Evolutionary conservation across 2,113 vertebrate species (phyloP).

Genomic region (Psophia crepitans): DNA sequence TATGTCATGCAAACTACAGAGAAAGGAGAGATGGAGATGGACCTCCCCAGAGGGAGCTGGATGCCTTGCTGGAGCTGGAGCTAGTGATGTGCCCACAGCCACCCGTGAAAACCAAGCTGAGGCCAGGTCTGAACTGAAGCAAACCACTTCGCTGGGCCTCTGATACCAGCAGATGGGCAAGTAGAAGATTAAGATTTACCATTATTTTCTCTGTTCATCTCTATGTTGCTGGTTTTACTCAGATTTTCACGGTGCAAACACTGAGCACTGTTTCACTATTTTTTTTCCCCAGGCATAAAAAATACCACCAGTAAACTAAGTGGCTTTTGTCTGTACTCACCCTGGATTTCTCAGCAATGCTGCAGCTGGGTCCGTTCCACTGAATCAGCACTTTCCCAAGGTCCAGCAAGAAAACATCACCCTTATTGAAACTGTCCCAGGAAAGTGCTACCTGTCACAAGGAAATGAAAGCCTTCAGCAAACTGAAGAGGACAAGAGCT

Average conservation of each 20-base stretch:
- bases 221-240: not conserved
- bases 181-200: not conserved
- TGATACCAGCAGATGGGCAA: not conserved
- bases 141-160: not conserved
- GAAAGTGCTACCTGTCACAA: slow-evolving; percentile 79
- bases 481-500: not conserved
- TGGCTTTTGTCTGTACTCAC: slow-evolving; percentile 56
- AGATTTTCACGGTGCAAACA: not conserved
- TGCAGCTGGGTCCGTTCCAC: slow-evolving; percentile 89
- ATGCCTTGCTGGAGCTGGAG: not conserved
- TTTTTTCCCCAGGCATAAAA: not conserved
- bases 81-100: not conserved
- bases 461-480: not conserved
- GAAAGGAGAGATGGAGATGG: not conserved
- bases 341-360: slow-evolving; percentile 85
- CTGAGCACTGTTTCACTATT: rapidly evolving
- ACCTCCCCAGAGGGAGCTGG: not conserved
- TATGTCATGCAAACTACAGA: not conserved
- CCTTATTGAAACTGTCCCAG: slow-evolving; percentile 89
- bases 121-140: not conserved
- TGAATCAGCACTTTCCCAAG: slow-evolving; percentile 88
- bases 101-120: not conserved
- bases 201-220: not conserved
- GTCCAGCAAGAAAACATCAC: slow-evolving; percentile 88
- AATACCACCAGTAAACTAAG: not conserved